phyloP scores from a whole-genome alignment of 1,140 invertebrate genomes.

The Microplitis demolitor region DNA sequence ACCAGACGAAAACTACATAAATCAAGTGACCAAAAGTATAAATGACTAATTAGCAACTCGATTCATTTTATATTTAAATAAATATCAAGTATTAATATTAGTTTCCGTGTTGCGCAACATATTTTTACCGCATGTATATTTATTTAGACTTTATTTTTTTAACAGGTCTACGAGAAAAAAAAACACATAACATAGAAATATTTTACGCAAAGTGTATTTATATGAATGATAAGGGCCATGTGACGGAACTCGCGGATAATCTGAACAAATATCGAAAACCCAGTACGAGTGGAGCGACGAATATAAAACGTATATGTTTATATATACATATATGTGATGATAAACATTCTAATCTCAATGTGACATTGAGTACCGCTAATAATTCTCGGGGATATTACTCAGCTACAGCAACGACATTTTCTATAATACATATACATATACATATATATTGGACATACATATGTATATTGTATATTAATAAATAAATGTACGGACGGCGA shows the following conservation, averaged over 20 bases:
- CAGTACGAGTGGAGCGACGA: not conserved
- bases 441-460: not conserved
- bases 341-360: constrained; percentile 54
- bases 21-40: no score
- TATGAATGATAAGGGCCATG: constrained; percentile 14
- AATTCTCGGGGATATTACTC: not conserved
- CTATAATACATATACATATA: not conserved
- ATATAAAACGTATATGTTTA: not conserved
- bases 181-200: not conserved
- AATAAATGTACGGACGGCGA: no score
- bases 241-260: constrained; percentile 39
- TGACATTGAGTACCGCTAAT: constrained; percentile 43
- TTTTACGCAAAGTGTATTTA: not conserved
- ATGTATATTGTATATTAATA: not conserved
- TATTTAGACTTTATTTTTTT: constrained; percentile 4
- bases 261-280: constrained; percentile 41
- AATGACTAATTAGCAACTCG: no score
- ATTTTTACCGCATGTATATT: not conserved
- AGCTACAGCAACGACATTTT: no score
- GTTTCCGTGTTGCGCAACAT: no score
- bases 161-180: constrained; percentile 16
- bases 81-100: no score
- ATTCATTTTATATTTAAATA: no score
- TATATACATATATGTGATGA: constrained; percentile 31
- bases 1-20: no score